Percentiles rank a stretch among this genome's conserved stretches.
phyloP scores from a whole-genome alignment of 2,113 vertebrate genomes.

The Eolophus roseicapilla region DNA sequence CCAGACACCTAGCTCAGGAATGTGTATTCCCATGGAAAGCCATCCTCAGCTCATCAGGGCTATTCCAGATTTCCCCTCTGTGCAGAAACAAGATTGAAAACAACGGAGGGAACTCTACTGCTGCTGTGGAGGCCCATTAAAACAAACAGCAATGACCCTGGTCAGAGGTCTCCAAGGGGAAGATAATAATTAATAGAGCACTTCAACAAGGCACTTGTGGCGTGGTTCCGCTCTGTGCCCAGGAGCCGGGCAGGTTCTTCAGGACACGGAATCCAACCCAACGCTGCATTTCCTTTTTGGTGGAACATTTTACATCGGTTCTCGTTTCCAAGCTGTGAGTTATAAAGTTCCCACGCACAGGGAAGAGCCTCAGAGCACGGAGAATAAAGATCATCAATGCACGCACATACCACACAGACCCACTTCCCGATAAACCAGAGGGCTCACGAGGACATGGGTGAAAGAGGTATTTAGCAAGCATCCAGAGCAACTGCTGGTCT shows the following conservation, averaged over 20 bases:
- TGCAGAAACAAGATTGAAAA: background rate
- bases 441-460: background rate
- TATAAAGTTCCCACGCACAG: fast-evolving
- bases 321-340: background rate
- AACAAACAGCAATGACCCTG: background rate
- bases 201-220: background rate
- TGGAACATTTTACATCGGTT: background rate
- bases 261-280: background rate
- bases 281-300: background rate
- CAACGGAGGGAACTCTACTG: background rate
- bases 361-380: background rate
- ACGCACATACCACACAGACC: too few species aligned
- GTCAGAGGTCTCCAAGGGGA: background rate
- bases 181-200: background rate
- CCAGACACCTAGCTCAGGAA: background rate
- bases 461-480: background rate
- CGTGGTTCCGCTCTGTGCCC: background rate
- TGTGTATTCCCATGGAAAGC: background rate
- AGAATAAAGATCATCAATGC: background rate
- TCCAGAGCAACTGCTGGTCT: background rate
- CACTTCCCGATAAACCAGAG: background rate
- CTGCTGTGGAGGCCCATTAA: background rate
- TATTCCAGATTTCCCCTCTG: background rate
- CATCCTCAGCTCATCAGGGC: background rate
- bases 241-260: background rate